Evolutionary conservation across 2,113 vertebrate genomes (phyloP), one percentile per base, ranked within the genome.

Genomic region (Seriola rivoliana): DNA sequence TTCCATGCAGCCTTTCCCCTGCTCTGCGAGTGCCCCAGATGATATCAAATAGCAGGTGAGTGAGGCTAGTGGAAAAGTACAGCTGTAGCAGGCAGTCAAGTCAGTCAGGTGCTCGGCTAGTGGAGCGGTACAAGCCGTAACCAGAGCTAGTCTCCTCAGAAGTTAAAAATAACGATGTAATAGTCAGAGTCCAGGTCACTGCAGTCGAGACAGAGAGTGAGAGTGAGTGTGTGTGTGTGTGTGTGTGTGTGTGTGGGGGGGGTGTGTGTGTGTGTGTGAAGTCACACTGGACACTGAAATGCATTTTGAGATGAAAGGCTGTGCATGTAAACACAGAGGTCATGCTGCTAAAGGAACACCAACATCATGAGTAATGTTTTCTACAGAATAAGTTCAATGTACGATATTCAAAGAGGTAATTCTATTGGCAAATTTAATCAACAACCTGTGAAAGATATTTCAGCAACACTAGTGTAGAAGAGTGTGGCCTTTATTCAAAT

Each of bases 131-230:
- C 67, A 34, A 72, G 84, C 66, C 71, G 93, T 92, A 95, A 95
- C 93, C 86, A 94, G 91, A 95, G 93, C 89, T 84, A 80, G 67
- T 63, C 78, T 74, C 67, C 75, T 82, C 73, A 5, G 38, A 69
- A 75, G 94, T 90, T 95, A 95, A 94, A 95, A 95, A 95, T 95
- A 95, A 94, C 93, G 36, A 80, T 58, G 57, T 85, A 87, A 89
- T 62, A 71, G 84, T 78, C 71, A 52, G 34, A 81, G 73, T 74
- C 52, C 42, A 81, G 55, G 78, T 85, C 85, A 78, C 71, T 19
- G 2, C 55, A 32, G 66, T 19, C 16, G 36, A 70, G 44, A 38
- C 12, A 46, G 23, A 42, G 34, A 66, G 80, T 23, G 62, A 66
- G 17, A 59, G 50, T 40, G 38, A 55, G 52, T 29, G 3, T 32